Conservation (phyloP, 2,888 invertebrate species). For the Rhogogaster chlorosoma region DNA sequence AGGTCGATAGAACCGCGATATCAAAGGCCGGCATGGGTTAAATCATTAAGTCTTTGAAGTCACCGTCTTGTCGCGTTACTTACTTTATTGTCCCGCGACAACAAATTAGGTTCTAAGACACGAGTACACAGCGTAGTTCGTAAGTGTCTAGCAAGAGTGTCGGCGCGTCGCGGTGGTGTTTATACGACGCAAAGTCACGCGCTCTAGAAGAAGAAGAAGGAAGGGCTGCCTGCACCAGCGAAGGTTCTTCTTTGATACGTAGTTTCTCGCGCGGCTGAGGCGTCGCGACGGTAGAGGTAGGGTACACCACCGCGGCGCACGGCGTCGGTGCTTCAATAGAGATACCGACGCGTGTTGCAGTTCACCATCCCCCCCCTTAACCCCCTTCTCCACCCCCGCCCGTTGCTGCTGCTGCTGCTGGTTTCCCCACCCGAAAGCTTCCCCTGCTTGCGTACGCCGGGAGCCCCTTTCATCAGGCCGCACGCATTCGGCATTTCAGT, state of each 20-base stretch:
- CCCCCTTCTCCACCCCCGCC: constrained; percentile 76
- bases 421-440: constrained; percentile 72
- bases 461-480: constrained; percentile 74
- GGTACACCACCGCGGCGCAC: constrained; percentile 56
- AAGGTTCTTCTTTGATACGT: background rate
- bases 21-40: constrained; percentile 21
- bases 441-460: constrained; percentile 76
- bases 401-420: constrained; percentile 59
- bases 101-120: constrained; percentile 47
- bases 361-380: constrained; percentile 61
- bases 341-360: constrained; percentile 74
- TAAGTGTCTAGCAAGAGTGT: constrained; percentile 29
- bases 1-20: constrained; percentile 34
- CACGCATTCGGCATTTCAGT: constrained; percentile 76
- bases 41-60: constrained; percentile 45
- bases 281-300: constrained; percentile 42
- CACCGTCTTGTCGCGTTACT: constrained; percentile 9
- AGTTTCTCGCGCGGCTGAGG: constrained; percentile 30
- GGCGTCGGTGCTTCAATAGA: constrained; percentile 75
- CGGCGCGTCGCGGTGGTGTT: constrained; percentile 19
- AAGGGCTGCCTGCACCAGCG: background rate
- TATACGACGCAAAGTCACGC: constrained; percentile 43
- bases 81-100: constrained; percentile 34
- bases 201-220: constrained; percentile 18
- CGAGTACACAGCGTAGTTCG: constrained; percentile 34